phyloP scores from a whole-genome alignment of 2,113 vertebrate genomes.

The Argyrosomus japonicus region DNA sequence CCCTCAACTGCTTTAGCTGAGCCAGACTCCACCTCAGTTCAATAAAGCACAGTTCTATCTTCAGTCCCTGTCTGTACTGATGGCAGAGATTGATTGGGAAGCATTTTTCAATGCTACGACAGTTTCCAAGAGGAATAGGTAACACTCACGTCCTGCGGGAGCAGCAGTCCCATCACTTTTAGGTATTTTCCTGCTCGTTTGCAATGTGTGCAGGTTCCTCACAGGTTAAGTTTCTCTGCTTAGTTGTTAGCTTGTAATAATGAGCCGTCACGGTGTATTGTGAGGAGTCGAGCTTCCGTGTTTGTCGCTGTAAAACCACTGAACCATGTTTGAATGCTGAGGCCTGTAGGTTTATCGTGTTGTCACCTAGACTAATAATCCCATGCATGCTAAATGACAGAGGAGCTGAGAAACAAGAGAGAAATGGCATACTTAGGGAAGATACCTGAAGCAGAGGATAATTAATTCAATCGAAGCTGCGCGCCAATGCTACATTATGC shows the following conservation, averaged over 20 bases:
- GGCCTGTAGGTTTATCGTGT: conserved; percentile 21
- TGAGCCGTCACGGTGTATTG: conserved; percentile 20
- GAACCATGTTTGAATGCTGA: conserved; percentile 9
- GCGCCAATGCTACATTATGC: conserved; percentile 44
- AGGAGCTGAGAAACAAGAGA: conserved; percentile 18
- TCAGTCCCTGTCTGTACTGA: conserved; percentile 67
- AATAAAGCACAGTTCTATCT: conserved; percentile 76
- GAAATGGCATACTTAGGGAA: conserved; percentile 38
- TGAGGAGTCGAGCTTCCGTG: background rate
- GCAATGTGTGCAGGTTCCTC: conserved; percentile 25
- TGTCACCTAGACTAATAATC: conserved; percentile 33
- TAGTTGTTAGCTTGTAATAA: conserved; percentile 38
- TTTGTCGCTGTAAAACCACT: conserved; percentile 11
- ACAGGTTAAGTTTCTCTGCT: conserved; percentile 17
- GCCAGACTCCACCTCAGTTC: conserved; percentile 71
- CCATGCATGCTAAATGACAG: conserved; percentile 35
- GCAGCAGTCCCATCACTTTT: conserved; percentile 15
- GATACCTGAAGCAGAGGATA: conserved; percentile 57
- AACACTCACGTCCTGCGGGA: conserved; percentile 40
- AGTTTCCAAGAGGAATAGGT: conserved; percentile 40
- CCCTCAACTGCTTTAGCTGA: conserved; percentile 75
- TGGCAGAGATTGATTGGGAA: conserved; percentile 75
- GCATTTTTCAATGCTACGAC: conserved; percentile 72
- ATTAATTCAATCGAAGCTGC: conserved; percentile 48
- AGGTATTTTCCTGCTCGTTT: conserved; percentile 15